Evolutionary conservation across 92 coral and sea anemone species (phyloP).

Genomic region (Porites rus): DNA sequence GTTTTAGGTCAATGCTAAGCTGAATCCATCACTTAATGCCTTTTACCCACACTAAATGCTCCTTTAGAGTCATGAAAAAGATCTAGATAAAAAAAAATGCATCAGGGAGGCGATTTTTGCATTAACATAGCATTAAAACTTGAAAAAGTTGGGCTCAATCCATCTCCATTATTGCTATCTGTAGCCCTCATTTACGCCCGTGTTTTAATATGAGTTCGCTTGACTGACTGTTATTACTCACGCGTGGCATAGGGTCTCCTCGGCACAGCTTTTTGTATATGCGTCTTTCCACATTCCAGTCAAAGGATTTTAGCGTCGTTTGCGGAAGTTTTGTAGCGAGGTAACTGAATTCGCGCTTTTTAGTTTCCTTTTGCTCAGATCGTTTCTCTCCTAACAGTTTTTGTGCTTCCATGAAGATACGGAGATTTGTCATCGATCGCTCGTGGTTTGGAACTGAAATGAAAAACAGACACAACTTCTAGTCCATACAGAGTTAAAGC

Average conservation of each 20-base stretch:
- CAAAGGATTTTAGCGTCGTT: slow-evolving; percentile 50
- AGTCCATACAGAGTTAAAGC: too few species aligned
- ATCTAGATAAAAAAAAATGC: too few species aligned
- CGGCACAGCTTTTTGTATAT: slow-evolving; percentile 91
- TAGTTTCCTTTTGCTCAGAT: slow-evolving; percentile 19
- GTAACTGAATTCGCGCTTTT: slow-evolving; percentile 55
- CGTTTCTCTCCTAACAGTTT: slow-evolving; percentile 19
- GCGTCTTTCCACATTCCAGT: slow-evolving; percentile 83
- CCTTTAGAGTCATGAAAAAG: too few species aligned
- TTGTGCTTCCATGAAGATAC: slow-evolving; percentile 43
- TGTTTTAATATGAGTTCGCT: too few species aligned
- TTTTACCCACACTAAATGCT: too few species aligned
- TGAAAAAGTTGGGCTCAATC: too few species aligned
- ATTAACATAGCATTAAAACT: too few species aligned
- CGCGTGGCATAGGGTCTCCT: slow-evolving; percentile 90
- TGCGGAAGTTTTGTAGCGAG: slow-evolving; percentile 58
- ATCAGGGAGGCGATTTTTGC: too few species aligned
- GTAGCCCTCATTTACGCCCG: too few species aligned
- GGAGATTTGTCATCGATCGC: slow-evolving; percentile 70
- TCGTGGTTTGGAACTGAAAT: slow-evolving; percentile 76
- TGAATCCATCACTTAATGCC: too few species aligned
- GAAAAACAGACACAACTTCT: background rate
- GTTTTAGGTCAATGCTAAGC: too few species aligned
- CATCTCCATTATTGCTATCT: too few species aligned
- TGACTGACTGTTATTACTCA: slow-evolving; percentile 11